Conservation (phyloP, 2,113 vertebrate species). For the Aramus guarauna region DNA sequence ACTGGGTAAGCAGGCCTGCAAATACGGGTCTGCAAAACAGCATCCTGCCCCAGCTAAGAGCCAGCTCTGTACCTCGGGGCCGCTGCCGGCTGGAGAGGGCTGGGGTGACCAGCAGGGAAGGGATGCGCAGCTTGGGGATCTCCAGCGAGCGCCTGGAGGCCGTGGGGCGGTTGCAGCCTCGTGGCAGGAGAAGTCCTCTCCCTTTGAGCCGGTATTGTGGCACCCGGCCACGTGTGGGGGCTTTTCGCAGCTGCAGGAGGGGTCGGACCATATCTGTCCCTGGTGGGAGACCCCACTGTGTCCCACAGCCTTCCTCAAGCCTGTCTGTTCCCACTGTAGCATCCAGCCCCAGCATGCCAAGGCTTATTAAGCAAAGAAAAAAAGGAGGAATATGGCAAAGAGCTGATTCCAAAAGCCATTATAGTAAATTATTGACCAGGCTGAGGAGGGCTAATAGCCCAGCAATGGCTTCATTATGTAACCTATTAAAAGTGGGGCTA, state of each 20-base stretch:
- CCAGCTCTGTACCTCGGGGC: neutral
- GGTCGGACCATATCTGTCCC: neutral
- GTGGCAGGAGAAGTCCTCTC: neutral
- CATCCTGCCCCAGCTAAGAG: neutral
- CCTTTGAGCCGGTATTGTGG: rapidly evolving
- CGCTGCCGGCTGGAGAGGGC: no score
- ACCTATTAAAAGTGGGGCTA: constrained; percentile 67
- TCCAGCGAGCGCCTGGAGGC: neutral
- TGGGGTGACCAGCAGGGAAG: no score
- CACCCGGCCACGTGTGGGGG: rapidly evolving
- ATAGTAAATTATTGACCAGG: constrained; percentile 60
- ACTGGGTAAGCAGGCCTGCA: neutral
- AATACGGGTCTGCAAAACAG: rapidly evolving
- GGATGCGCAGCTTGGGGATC: neutral
- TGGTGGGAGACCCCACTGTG: neutral
- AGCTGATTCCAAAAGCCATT: constrained; percentile 34
- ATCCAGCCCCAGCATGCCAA: neutral
- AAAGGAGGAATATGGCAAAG: neutral
- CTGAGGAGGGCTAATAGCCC: constrained; percentile 56
- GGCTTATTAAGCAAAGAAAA: neutral
- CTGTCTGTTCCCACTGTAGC: neutral
- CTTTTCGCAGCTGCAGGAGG: neutral
- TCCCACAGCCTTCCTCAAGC: neutral
- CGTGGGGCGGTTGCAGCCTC: neutral
- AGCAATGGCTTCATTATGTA: constrained; percentile 62